Evolutionary conservation across 2,113 vertebrate genomes (phyloP).

Genomic region (Xyrauchen texanus): DNA sequence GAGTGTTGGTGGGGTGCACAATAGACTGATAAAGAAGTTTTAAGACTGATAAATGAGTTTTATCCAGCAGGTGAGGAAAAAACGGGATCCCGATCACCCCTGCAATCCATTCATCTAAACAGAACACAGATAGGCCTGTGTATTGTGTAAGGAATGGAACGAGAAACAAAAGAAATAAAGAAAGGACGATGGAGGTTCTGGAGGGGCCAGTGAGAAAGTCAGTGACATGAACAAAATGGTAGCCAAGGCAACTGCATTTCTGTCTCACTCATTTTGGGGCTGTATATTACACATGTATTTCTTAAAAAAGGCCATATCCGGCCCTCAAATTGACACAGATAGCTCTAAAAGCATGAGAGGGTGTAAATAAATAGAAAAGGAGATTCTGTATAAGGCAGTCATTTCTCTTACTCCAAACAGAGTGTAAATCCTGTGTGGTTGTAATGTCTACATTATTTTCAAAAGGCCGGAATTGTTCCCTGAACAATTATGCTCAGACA

Average conservation of each 20-base stretch:
- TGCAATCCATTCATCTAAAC: background rate
- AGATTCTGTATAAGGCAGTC: background rate
- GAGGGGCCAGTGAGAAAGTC: slow-evolving; percentile 22
- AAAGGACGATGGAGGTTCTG: slow-evolving; percentile 3
- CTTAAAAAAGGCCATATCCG: background rate
- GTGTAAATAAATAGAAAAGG: slow-evolving; percentile 3
- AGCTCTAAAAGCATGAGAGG: background rate
- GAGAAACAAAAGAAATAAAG: slow-evolving; percentile 12
- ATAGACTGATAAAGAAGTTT: slow-evolving; percentile 5
- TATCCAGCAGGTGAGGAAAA: background rate
- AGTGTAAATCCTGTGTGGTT: too few species aligned
- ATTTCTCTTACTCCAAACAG: background rate
- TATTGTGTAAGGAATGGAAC: slow-evolving; percentile 10
- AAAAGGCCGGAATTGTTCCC: too few species aligned
- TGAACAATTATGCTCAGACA: background rate
- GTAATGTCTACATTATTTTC: too few species aligned
- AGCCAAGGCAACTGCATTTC: slow-evolving; percentile 59
- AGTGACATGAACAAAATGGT: slow-evolving; percentile 44
- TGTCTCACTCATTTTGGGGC: slow-evolving; percentile 34
- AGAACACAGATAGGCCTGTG: slow-evolving; percentile 3
- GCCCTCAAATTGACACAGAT: background rate
- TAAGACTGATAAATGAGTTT: too few species aligned
- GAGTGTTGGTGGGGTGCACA: background rate
- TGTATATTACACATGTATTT: background rate
- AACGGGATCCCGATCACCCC: background rate